These are phyloP conservation scores for Spheniscus humboldti DNA, from an alignment of 2,797 vertebrate species.

Conservation along the genomic window DNA sequence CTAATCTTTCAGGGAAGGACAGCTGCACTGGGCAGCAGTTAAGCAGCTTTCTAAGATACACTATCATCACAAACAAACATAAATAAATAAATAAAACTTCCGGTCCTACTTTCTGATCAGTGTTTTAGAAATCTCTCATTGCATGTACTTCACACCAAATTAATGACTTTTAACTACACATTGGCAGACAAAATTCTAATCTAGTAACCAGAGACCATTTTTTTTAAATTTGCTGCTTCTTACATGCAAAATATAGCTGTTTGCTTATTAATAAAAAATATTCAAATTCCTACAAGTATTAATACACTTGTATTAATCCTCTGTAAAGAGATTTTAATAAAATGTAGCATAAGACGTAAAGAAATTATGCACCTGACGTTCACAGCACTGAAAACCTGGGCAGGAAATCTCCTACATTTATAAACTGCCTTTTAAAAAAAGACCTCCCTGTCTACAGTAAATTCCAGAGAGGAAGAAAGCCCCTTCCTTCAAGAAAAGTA, in stretches of 20 bases:
- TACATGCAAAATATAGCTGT: background rate
- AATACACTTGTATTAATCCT: background rate
- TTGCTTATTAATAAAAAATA: background rate
- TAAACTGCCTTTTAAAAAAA: background rate
- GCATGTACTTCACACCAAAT: background rate
- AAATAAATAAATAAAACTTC: conserved; percentile 40
- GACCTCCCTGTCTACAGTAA: background rate
- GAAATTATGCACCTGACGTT: background rate
- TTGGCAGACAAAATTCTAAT: background rate
- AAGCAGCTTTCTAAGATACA: conserved; percentile 74
- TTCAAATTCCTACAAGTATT: background rate
- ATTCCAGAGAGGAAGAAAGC: background rate
- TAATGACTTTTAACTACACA: background rate
- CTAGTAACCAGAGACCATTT: background rate
- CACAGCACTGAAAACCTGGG: background rate
- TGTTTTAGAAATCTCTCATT: conserved; percentile 17
- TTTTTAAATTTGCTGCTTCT: background rate
- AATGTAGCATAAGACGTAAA: background rate
- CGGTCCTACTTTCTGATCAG: conserved; percentile 30
- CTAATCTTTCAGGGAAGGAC: conserved; percentile 84
- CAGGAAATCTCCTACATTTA: background rate
- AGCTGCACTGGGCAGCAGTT: conserved; percentile 80
- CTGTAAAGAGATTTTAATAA: background rate
- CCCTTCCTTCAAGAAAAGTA: background rate
- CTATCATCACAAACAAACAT: conserved; percentile 25